These are phyloP conservation scores for Condylostylus longicornis DNA, from an alignment of 1,140 invertebrate species.

Conservation along the genomic window DNA sequence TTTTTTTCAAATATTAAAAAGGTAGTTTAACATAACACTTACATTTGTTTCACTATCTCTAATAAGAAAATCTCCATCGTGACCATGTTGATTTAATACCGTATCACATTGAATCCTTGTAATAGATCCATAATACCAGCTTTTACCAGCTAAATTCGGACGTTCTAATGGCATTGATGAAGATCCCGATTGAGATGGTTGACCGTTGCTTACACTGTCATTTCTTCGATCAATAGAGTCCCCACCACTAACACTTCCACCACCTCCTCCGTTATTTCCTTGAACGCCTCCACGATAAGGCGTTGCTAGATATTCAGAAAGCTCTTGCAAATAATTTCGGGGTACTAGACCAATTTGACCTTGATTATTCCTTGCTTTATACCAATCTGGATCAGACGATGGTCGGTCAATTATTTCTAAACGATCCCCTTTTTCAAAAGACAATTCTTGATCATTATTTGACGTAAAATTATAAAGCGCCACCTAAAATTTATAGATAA, in stretches of 20 bases:
- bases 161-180: conserved; percentile 35
- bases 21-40: conserved; percentile 37
- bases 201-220: conserved; percentile 17
- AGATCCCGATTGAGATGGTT: conserved; percentile 14
- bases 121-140: conserved; percentile 95
- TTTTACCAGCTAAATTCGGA: conserved; percentile 58
- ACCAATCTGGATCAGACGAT: conserved; percentile 95
- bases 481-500: conserved; percentile 31
- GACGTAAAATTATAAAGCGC: conserved; percentile 88
- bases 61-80: conserved; percentile 96
- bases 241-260: conserved; percentile 16
- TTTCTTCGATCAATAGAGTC: conserved; percentile 31
- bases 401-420: conserved; percentile 91
- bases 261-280: conserved; percentile 17
- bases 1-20: background rate
- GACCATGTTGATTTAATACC: conserved; percentile 81
- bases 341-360: conserved; percentile 89
- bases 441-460: conserved; percentile 91
- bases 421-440: conserved; percentile 89
- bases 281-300: conserved; percentile 47
- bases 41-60: conserved; percentile 98
- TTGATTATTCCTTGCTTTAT: conserved; percentile 81
- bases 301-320: conserved; percentile 73
- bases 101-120: conserved; percentile 89
- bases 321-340: conserved; percentile 87